phyloP scores from a whole-genome alignment of 2,113 vertebrate genomes.

The Vidua macroura region DNA sequence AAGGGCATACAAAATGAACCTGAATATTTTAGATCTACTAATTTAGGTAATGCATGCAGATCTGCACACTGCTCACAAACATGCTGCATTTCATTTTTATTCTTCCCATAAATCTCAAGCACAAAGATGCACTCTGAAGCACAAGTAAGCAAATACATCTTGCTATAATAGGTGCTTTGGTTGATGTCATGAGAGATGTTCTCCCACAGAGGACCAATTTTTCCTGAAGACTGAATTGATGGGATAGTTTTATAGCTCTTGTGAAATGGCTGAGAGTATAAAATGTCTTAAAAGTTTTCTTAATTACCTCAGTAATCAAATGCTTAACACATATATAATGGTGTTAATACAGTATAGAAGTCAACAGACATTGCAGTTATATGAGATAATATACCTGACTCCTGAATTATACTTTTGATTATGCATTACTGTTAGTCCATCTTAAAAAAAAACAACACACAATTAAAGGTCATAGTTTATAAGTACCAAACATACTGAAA shows the following conservation, averaged over 20 bases:
- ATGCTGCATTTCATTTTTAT: conserved; percentile 45
- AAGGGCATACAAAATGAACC: neutral
- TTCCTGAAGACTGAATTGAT: conserved; percentile 20
- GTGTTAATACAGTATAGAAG: neutral
- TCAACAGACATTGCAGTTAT: neutral
- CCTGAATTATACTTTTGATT: neutral
- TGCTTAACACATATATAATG: neutral
- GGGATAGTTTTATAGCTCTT: conserved; percentile 23
- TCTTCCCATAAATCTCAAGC: conserved; percentile 17
- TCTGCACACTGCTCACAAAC: conserved; percentile 23
- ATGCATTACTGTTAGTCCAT: neutral
- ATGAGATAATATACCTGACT: neutral
- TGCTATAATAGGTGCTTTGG: conserved; percentile 8
- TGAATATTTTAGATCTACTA: conserved; percentile 31
- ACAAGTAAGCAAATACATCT: conserved; percentile 48
- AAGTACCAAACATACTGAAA: neutral
- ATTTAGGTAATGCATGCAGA: neutral
- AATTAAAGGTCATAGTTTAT: neutral
- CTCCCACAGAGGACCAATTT: conserved; percentile 41
- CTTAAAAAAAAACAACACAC: neutral
- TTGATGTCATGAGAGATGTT: neutral
- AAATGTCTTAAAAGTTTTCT: conserved; percentile 22
- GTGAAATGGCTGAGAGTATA: conserved; percentile 15
- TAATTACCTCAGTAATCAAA: conserved; percentile 53
- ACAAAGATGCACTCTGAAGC: conserved; percentile 37